Evolutionary conservation across 2,888 invertebrate genomes (phyloP).

Genomic region (Choristoneura rosaceana): DNA sequence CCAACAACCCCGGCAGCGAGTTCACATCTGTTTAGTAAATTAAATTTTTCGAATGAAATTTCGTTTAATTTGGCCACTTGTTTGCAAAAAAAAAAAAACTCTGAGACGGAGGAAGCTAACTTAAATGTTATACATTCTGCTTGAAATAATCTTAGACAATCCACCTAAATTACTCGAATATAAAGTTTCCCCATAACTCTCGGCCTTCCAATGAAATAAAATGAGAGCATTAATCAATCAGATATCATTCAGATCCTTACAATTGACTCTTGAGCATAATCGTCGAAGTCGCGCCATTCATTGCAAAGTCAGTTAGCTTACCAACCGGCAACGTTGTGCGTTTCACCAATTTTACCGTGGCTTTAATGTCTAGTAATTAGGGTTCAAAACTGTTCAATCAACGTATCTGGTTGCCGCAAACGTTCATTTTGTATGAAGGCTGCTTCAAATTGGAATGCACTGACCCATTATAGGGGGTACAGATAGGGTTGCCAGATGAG

Average conservation of each 20-base stretch:
- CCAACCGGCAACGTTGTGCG: conserved; percentile 13
- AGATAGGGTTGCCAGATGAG: conserved; percentile 19
- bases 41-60: too few species aligned
- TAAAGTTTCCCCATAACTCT: not conserved
- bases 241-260: conserved; percentile 28
- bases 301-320: conserved; percentile 33
- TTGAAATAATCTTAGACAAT: not conserved
- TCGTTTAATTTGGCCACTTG: too few species aligned
- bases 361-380: not conserved
- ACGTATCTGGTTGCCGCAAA: conserved; percentile 7
- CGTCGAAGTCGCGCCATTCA: conserved; percentile 23
- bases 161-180: not conserved
- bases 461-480: conserved; percentile 54
- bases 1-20: too few species aligned
- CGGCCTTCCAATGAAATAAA: conserved; percentile 3
- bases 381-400: conserved; percentile 24
- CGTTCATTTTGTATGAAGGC: conserved; percentile 55
- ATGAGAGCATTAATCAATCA: conserved; percentile 11
- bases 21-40: too few species aligned
- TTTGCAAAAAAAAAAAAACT: too few species aligned
- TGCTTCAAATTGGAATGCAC: conserved; percentile 67
- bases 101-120: too few species aligned
- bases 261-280: conserved; percentile 32
- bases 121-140: not conserved
- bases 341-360: not conserved